Conservation (phyloP, 2,797 vertebrate genomes). For the Enteromius trimaculatus region DNA sequence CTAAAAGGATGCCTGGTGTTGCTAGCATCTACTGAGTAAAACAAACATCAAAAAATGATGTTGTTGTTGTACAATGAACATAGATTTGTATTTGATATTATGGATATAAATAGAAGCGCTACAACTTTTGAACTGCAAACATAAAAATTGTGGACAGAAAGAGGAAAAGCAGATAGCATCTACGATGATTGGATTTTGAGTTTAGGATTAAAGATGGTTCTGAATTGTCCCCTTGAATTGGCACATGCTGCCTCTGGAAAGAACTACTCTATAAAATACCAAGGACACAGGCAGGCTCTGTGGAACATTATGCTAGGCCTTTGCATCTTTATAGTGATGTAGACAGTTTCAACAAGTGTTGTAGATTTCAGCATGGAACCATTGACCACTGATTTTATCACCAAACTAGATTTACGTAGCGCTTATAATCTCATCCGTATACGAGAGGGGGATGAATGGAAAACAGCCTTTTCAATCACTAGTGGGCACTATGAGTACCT, state of each 20-base stretch:
- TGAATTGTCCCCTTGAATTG: not conserved
- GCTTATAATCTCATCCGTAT: too few species aligned
- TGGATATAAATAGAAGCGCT: not conserved
- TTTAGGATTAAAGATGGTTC: not conserved
- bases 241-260: not conserved
- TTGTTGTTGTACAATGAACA: not conserved
- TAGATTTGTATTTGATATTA: not conserved
- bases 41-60: not conserved
- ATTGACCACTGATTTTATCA: not conserved
- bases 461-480: too few species aligned
- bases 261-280: not conserved
- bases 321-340: not conserved
- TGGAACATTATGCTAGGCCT: not conserved
- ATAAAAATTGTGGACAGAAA: not conserved
- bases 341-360: not conserved
- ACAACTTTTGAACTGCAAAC: not conserved
- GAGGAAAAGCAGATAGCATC: not conserved
- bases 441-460: too few species aligned
- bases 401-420: too few species aligned
- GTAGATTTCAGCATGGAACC: not conserved
- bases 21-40: not conserved
- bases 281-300: not conserved
- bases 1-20: not conserved
- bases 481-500: too few species aligned
- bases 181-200: not conserved